Evolutionary conservation across 1,140 invertebrate species (phyloP), one percentile per base, ranked within the genome.

Genomic region (Myzus persicae): DNA sequence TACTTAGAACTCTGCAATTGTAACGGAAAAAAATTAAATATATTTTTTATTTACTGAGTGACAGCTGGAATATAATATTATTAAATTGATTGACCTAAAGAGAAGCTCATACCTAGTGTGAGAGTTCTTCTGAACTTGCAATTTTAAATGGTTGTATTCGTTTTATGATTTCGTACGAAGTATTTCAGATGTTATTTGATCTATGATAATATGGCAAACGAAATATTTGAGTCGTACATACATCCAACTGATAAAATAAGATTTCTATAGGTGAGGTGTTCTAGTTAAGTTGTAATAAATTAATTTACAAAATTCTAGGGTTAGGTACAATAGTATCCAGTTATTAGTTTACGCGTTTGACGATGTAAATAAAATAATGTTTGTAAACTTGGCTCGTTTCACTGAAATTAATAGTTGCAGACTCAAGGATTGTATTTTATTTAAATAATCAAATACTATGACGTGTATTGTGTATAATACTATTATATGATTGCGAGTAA

Each of bases 21-120:
- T 67, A 5, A 67, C 26, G 59, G 11, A 67, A 67, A 67, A 67
- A 24, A 1, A 31, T n/a, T 14, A 14, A 31, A n/a, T 31, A 24
- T 9, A 9, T 59, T 59, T 59, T 5, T 59, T 31, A 67, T 67
- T 67, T 9, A 67, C 1, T 14, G 9, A 8, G 54, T 31, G 14
- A 67, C 4, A 31, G 31, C 31, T 14, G 26, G 11, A 67, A 67
- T 67, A n/a, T 67, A 67, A 67, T n/a, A 31, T 54, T 44, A 31
- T 5, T n/a, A n/a, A n/a, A 67, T 31, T 14, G 31, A 67, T n/a
- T n/a, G 31, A 67, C 59, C 31, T 5, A 26, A 59, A 4, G 9
- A n/a, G 31, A n/a, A 0, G 20, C 0, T 31, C 26, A 9, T 22
- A n/a, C n/a, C n/a, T 48, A 44, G 2, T 6, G 3, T 1, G 54